A percentile compares a stretch with the other conserved stretches of the same genome.
Conservation (phyloP, 2,113 vertebrate species). For the Bubo blakistoni region DNA sequence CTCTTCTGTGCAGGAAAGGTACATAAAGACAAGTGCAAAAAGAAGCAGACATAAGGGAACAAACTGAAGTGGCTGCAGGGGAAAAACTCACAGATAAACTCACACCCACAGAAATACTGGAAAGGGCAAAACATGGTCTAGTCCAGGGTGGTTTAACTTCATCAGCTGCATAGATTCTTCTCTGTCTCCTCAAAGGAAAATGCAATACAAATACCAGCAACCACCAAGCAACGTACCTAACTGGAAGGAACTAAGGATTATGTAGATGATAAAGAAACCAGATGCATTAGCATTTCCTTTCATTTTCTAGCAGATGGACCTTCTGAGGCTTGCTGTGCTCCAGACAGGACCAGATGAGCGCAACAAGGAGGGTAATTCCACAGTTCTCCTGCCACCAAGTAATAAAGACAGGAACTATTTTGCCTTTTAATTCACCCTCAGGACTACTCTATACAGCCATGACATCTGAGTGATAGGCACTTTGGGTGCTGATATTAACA, state of each 20-base stretch:
- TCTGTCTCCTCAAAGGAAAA: not conserved
- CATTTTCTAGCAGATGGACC: not conserved
- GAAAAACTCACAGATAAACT: not conserved
- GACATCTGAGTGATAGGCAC: not conserved
- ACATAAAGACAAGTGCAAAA: not conserved
- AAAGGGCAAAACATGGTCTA: not conserved
- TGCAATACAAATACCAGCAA: not conserved
- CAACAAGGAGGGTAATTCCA: not conserved
- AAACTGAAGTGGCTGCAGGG: not conserved
- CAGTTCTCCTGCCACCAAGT: not conserved
- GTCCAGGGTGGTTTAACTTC: not conserved
- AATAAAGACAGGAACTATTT: not conserved
- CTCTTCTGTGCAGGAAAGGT: not conserved
- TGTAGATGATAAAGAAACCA: not conserved
- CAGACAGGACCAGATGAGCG: rapidly evolving
- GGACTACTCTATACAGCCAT: not conserved
- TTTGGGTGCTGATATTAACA: not conserved
- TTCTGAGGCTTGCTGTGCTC: not conserved
- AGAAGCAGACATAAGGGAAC: not conserved
- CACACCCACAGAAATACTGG: not conserved
- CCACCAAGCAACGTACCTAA: not conserved
- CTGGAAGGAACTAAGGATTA: not conserved
- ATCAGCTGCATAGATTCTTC: not conserved
- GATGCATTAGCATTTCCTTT: not conserved
- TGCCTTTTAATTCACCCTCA: not conserved